Evolutionary conservation across 1,140 invertebrate species (phyloP).

Genomic region (Venustaconcha ellipsiformis): DNA sequence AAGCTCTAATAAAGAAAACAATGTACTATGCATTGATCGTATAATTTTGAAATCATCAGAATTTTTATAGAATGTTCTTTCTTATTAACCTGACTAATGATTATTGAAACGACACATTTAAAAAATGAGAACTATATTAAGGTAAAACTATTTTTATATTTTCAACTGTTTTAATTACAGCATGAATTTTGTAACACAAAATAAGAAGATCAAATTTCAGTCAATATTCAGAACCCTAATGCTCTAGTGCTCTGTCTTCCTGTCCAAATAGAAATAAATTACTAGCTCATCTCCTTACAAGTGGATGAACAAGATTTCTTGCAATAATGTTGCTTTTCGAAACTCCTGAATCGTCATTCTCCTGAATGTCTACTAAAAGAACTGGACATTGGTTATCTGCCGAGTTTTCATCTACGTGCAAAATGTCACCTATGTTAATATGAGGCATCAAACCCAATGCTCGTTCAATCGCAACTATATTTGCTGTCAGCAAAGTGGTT

Average conservation of each 20-base stretch:
- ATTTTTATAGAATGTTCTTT: too few relatives aligned
- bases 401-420: neutral
- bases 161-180: neutral
- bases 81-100: too few relatives aligned
- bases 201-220: neutral
- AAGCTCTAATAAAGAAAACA: too few relatives aligned
- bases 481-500: slow-evolving; percentile 46
- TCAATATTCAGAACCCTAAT: too few relatives aligned
- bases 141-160: too few relatives aligned
- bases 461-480: slow-evolving; percentile 28
- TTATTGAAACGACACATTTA: too few relatives aligned
- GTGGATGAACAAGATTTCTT: neutral
- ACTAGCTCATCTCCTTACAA: neutral
- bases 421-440: slow-evolving; percentile 17
- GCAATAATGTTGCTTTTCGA: neutral
- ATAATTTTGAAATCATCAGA: too few relatives aligned
- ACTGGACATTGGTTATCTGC: neutral
- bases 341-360: neutral
- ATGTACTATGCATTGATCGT: too few relatives aligned
- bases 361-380: neutral
- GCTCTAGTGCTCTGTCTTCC: neutral
- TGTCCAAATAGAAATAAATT: too few relatives aligned
- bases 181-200: neutral
- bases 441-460: neutral
- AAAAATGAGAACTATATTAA: too few relatives aligned